Evolutionary conservation across 2,797 vertebrate genomes (phyloP).

Genomic region (Sebastes reedi): DNA sequence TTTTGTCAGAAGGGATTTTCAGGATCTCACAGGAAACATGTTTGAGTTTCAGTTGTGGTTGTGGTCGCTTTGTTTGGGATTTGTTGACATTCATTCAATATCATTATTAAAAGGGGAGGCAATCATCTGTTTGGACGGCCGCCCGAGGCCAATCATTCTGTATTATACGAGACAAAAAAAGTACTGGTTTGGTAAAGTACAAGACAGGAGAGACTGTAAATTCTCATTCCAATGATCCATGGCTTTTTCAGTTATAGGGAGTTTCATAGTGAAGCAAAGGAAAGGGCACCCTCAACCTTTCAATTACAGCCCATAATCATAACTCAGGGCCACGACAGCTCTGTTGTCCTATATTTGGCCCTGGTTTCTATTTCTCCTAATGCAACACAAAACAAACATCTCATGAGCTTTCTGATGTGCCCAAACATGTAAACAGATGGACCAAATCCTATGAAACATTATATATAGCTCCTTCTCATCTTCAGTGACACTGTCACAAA

Average conservation of each 20-base stretch:
- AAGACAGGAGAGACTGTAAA: constrained; percentile 51
- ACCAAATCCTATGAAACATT: constrained; percentile 53
- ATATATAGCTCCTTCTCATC: constrained; percentile 61
- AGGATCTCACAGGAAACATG: constrained; percentile 21
- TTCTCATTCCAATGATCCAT: constrained; percentile 53
- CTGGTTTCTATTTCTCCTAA: constrained; percentile 62
- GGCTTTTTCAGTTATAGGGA: constrained; percentile 49
- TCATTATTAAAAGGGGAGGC: constrained; percentile 17
- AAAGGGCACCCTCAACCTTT: constrained; percentile 67
- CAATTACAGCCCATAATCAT: constrained; percentile 75
- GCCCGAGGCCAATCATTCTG: constrained; percentile 1
- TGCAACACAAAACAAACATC: constrained; percentile 59
- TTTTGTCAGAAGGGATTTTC: constrained; percentile 11
- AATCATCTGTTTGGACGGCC: constrained; percentile 12
- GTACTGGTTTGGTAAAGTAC: constrained; percentile 43
- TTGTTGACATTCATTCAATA: constrained; percentile 38
- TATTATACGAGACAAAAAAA: constrained; percentile 33
- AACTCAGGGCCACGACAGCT: constrained; percentile 62
- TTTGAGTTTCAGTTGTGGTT: constrained; percentile 28
- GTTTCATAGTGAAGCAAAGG: constrained; percentile 53
- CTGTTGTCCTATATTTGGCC: constrained; percentile 65
- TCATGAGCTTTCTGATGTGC: constrained; percentile 38
- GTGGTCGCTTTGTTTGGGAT: constrained; percentile 35
- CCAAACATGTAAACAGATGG: constrained; percentile 60
- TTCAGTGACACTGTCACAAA: constrained; percentile 55